Conservation (phyloP, 2,797 vertebrate genomes). For the Dermochelys coriacea region DNA sequence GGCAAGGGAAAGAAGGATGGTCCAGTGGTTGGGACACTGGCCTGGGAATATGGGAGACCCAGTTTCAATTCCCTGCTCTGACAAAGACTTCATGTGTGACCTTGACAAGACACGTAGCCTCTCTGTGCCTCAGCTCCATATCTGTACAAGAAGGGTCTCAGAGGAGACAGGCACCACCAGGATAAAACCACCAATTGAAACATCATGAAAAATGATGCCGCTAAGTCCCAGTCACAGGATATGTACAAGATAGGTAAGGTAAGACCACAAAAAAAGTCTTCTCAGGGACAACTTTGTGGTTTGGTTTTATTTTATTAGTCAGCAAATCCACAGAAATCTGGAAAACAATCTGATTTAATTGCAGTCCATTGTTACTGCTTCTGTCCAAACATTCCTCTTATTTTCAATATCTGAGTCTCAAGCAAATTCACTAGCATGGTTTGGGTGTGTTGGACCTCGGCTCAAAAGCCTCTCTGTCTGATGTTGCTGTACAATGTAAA, state of each 20-base stretch:
- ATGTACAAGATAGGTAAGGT: neutral
- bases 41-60: no score
- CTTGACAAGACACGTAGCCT: neutral
- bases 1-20: neutral
- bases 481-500: rapidly evolving
- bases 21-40: neutral
- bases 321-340: neutral
- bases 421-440: neutral
- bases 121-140: neutral
- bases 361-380: neutral
- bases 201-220: neutral
- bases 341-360: neutral
- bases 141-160: neutral
- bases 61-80: neutral
- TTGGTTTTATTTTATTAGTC: neutral
- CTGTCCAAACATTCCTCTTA: neutral
- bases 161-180: neutral
- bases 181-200: neutral
- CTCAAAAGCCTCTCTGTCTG: slow-evolving; percentile 20
- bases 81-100: neutral
- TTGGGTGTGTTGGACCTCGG: neutral
- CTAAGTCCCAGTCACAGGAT: neutral
- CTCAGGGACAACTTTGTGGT: neutral
- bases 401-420: neutral
- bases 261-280: neutral